Conservation (phyloP, 2,888 invertebrate species). For the Latrodectus elegans region DNA sequence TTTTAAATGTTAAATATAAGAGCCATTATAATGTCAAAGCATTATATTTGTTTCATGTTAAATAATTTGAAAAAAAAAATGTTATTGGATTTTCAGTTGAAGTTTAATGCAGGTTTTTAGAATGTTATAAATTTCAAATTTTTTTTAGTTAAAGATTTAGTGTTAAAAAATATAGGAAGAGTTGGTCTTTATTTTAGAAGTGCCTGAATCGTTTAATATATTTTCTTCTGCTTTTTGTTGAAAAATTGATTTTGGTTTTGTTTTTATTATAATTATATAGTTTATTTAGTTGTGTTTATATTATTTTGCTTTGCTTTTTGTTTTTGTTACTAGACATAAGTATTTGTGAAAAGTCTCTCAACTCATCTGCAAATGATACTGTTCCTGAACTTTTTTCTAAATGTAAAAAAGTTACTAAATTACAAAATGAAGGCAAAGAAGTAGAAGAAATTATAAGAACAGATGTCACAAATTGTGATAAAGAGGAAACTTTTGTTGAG, state of each 20-base stretch:
- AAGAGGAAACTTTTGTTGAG: too few species aligned
- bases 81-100: too few species aligned
- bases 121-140: too few species aligned
- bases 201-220: not conserved
- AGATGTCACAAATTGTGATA: too few species aligned
- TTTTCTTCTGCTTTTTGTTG: not conserved
- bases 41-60: too few species aligned
- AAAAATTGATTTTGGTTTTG: not conserved
- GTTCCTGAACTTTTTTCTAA: constrained; percentile 34
- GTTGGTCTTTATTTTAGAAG: too few species aligned
- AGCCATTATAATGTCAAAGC: too few species aligned
- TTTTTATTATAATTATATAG: not conserved
- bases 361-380: not conserved
- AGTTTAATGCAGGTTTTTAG: too few species aligned
- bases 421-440: not conserved
- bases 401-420: constrained; percentile 16
- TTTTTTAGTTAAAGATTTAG: too few species aligned
- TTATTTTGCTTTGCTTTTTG: constrained; percentile 20
- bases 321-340: constrained; percentile 16
- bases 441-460: not conserved
- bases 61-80: too few species aligned
- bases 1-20: too few species aligned
- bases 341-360: constrained; percentile 4
- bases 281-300: not conserved
- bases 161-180: too few species aligned